These are phyloP conservation scores for Oriolus oriolus DNA, from an alignment of 2,113 vertebrate genomes.

Conservation along the genomic window DNA sequence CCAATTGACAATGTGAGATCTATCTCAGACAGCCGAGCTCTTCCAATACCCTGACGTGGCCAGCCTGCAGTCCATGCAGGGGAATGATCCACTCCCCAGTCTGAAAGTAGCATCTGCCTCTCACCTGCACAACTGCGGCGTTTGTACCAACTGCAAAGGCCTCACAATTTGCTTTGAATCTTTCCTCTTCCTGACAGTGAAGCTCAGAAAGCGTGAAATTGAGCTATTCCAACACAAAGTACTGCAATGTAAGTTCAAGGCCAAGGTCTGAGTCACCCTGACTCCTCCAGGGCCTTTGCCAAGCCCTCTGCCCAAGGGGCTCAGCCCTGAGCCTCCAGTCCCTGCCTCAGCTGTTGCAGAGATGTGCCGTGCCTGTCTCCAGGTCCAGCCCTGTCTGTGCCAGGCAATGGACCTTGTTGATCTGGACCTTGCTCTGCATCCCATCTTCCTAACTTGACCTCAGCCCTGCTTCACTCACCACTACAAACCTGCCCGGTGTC, in stretches of 20 bases:
- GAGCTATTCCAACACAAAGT: background rate
- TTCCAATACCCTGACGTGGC: background rate
- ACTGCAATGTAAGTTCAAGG: background rate
- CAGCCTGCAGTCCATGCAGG: accelerated
- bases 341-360: background rate
- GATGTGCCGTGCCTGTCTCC: background rate
- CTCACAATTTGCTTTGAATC: background rate
- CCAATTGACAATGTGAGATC: background rate
- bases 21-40: background rate
- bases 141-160: background rate
- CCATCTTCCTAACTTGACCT: background rate
- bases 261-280: background rate
- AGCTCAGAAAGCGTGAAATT: accelerated
- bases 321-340: background rate
- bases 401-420: background rate
- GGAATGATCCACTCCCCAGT: background rate
- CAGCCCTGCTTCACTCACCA: background rate
- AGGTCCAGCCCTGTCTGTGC: background rate
- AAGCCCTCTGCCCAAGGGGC: background rate
- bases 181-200: background rate
- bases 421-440: background rate
- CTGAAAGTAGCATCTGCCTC: background rate
- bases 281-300: too few relatives aligned
- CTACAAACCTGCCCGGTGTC: background rate
- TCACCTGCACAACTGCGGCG: background rate